Conservation (phyloP, 2,797 vertebrate species). For the Psittacula derbiana region DNA sequence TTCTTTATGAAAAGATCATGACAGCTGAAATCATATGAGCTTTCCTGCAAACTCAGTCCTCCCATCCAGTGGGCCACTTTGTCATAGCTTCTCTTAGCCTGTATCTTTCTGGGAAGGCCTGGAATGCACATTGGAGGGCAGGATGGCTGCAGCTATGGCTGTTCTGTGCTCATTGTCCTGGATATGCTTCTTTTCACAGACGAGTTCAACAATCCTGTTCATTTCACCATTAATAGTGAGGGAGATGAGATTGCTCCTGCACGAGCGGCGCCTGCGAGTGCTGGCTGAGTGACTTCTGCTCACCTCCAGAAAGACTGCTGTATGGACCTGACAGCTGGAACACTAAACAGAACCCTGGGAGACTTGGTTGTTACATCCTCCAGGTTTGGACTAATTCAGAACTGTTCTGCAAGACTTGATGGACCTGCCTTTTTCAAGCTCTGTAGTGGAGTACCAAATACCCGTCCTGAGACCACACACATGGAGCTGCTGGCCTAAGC, state of each 20-base stretch:
- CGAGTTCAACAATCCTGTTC: conserved; percentile 87
- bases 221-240: conserved; percentile 84
- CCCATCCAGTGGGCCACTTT: not conserved
- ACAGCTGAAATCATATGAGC: not conserved
- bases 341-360: not conserved
- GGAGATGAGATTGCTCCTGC: conserved; percentile 81
- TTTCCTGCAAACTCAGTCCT: not conserved
- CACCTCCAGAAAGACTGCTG: not conserved
- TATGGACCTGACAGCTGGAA: not conserved
- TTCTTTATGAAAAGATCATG: not conserved
- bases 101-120: not conserved
- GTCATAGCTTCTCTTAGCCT: not conserved
- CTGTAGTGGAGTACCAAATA: not conserved
- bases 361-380: not conserved
- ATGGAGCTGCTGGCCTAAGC: not conserved
- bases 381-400: not conserved
- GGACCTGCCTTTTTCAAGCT: not conserved
- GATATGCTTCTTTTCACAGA: conserved; percentile 77
- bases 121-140: fast-evolving
- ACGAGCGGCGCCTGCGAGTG: conserved; percentile 64
- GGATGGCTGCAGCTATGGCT: not conserved
- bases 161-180: not conserved
- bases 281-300: conserved; percentile 59
- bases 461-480: not conserved
- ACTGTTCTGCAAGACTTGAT: not conserved